Evolutionary conservation across 2,797 vertebrate species (phyloP), one percentile per base, ranked within the genome.

Genomic region (Mastacembelus armatus): DNA sequence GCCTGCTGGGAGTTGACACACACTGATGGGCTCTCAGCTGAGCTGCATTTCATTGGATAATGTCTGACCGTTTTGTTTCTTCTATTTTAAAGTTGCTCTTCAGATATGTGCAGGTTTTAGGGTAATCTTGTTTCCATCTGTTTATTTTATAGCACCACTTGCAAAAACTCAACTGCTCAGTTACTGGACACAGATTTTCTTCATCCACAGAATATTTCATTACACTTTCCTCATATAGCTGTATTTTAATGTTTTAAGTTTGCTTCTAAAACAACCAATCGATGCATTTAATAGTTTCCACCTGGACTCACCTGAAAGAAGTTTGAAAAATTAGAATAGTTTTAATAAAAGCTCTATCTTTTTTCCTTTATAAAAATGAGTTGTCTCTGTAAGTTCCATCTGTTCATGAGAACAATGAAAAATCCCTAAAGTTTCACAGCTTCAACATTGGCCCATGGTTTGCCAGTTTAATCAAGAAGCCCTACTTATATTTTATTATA

Each of bases 1-100:
- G 51, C 36, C 39, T 59, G n/a, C 81, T 39, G 66, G 39, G 66
- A 72, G 18, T 47, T 71, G 85, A 86, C 77, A 58, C 49, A 47
- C 59, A 18, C 66, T 22, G 61, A 56, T 57, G 55, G 59, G 18
- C 38, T 74, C 57, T 40, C 49, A 2, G 68, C 43, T 47, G 68
- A 72, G 29, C 44, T 67, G 59, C 66, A 51, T 52, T 80, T 84
- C 36, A 65, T 47, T 59, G 59, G 74, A 83, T 61, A 48, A 71
- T 15, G 19, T 71, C 78, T 42, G 56, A 21, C 52, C 44, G 26
- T 1, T 14, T 71, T 78, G 81, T 77, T 77, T 54, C 60, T 64
- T 64, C 7, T 15, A 8, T 62, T 68, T 58, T 59, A 21, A 71
- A 51, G 48, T 27, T 60, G 50, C 22, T 66, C n/a, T n/a, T n/a